Percentiles rank a stretch among this genome's conserved stretches.
Conservation (phyloP, 2,113 vertebrate species). For the Barnardius zonarius region DNA sequence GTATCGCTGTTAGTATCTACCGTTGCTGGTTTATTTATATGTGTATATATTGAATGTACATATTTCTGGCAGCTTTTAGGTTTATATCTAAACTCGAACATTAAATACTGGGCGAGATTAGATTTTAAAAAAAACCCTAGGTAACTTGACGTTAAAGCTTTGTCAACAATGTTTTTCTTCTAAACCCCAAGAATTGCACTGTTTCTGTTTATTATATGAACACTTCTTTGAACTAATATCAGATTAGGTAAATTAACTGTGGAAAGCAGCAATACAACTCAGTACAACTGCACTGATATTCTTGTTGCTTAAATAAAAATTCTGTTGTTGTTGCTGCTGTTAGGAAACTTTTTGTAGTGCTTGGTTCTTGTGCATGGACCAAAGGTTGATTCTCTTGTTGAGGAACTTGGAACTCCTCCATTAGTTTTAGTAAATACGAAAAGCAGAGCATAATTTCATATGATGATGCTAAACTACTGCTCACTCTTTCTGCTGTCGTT, state of each 20-base stretch:
- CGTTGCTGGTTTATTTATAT: neutral
- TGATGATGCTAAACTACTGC: neutral
- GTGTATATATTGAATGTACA: neutral
- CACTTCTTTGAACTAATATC: neutral
- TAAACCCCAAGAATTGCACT: neutral
- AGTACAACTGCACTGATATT: neutral
- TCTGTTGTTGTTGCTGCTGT: neutral
- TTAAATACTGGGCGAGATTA: neutral
- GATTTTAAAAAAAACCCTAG: neutral
- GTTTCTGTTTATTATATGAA: neutral
- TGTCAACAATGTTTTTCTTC: neutral
- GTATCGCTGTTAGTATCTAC: neutral
- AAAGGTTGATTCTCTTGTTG: neutral
- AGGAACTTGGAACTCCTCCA: neutral
- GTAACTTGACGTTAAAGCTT: neutral
- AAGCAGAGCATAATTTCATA: neutral
- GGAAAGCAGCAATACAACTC: neutral
- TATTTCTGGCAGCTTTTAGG: neutral
- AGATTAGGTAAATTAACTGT: neutral
- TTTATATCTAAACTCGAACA: neutral
- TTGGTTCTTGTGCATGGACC: neutral
- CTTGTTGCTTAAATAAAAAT: neutral
- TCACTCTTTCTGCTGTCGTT: neutral
- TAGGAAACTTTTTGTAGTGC: neutral
- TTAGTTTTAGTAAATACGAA: neutral